Evolutionary conservation across 2,888 invertebrate species (phyloP).

Genomic region (Brachypalpus laphriformis): DNA sequence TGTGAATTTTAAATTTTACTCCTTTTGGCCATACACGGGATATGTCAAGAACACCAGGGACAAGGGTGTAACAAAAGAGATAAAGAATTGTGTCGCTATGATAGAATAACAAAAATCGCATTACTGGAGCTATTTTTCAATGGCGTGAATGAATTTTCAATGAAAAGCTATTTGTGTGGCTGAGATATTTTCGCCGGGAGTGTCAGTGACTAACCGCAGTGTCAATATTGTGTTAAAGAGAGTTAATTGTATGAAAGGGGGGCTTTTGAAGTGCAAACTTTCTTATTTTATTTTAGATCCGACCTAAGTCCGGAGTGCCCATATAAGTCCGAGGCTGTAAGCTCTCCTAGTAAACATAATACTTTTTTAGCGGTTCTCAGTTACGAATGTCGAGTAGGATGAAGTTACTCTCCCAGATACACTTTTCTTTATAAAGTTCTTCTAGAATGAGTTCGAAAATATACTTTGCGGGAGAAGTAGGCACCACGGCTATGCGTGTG

Average conservation of each 20-base stretch:
- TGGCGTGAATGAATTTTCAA: constrained; percentile 63
- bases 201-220: background rate
- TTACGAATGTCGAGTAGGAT: too few relatives aligned
- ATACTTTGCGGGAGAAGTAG: too few relatives aligned
- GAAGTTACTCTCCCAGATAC: too few relatives aligned
- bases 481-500: too few relatives aligned
- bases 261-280: too few relatives aligned
- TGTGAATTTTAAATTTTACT: constrained; percentile 68
- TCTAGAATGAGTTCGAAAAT: too few relatives aligned
- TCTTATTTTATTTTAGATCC: too few relatives aligned
- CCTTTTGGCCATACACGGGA: constrained; percentile 34
- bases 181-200: background rate
- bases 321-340: too few relatives aligned
- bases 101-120: constrained; percentile 56
- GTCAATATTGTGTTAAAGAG: background rate
- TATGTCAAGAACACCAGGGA: constrained; percentile 21
- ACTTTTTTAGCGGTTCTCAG: too few relatives aligned
- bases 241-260: background rate
- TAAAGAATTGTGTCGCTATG: constrained; percentile 51
- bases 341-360: too few relatives aligned
- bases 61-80: constrained; percentile 38
- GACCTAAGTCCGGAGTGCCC: too few relatives aligned
- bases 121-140: constrained; percentile 55
- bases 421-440: too few relatives aligned
- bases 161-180: constrained; percentile 3